These are phyloP conservation scores for Lycocerus yunnanus DNA, from an alignment of 2,888 invertebrate genomes.

Conservation along the genomic window DNA sequence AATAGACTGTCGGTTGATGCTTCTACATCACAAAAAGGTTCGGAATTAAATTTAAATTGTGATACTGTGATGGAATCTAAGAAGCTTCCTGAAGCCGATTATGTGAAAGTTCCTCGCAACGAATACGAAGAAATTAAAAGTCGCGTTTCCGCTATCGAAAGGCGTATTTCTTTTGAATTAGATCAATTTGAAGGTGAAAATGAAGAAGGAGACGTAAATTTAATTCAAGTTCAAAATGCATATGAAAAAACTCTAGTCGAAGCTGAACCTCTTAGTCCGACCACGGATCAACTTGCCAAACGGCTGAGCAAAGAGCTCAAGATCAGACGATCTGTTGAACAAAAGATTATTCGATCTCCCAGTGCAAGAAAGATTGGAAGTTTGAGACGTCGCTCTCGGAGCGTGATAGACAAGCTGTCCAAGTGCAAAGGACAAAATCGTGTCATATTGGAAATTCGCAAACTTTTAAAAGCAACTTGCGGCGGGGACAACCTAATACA, in stretches of 20 bases:
- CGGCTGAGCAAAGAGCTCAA: constrained; percentile 74
- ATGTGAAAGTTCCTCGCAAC: constrained; percentile 72
- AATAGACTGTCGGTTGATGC: constrained; percentile 46
- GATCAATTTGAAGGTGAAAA: constrained; percentile 45
- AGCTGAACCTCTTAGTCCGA: constrained; percentile 66
- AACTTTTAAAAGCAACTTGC: constrained; percentile 58
- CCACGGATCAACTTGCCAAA: constrained; percentile 72
- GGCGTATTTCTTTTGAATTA: constrained; percentile 71
- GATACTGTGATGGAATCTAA: background rate
- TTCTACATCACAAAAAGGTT: background rate
- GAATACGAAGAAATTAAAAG: constrained; percentile 81
- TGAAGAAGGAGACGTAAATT: constrained; percentile 42
- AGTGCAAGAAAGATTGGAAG: constrained; percentile 82
- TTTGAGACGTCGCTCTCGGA: constrained; percentile 75
- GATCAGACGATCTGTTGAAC: constrained; percentile 71
- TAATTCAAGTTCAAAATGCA: constrained; percentile 69
- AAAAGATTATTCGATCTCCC: constrained; percentile 76
- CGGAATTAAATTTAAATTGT: background rate
- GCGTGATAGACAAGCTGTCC: constrained; percentile 47
- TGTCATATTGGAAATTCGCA: constrained; percentile 60
- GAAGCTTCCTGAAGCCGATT: constrained; percentile 55
- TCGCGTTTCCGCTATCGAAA: constrained; percentile 74
- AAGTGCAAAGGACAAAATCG: constrained; percentile 66
- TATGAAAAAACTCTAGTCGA: constrained; percentile 76
- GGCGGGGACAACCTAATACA: constrained; percentile 60